A percentile compares a stretch with the other conserved stretches of the same genome.
These are phyloP conservation scores for Gymnothorax reevesii DNA, from an alignment of 2,797 vertebrate genomes.

Conservation along the genomic window DNA sequence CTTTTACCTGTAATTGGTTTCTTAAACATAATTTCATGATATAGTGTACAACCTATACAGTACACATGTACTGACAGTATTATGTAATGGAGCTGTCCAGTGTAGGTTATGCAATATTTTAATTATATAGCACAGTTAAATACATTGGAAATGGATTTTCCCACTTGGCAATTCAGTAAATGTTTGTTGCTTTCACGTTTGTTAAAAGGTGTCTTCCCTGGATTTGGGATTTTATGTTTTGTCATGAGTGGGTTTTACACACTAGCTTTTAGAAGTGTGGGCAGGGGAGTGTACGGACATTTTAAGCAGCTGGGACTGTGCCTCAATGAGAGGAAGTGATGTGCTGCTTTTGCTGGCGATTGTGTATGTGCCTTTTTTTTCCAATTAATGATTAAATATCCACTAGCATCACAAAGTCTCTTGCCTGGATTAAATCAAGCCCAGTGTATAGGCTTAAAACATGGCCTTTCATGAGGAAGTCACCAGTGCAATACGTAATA, in stretches of 20 bases:
- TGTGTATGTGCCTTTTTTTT: too few relatives aligned
- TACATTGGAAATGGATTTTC: not conserved
- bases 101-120: too few relatives aligned
- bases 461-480: too few relatives aligned
- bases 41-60: not conserved
- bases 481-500: too few relatives aligned
- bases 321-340: too few relatives aligned
- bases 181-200: not conserved
- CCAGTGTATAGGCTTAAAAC: too few relatives aligned
- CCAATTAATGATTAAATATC: too few relatives aligned
- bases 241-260: not conserved
- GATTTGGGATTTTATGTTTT: slow-evolving; percentile 1
- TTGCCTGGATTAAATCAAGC: too few relatives aligned
- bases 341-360: too few relatives aligned
- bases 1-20: not conserved
- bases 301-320: too few relatives aligned
- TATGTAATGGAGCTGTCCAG: not conserved
- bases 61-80: not conserved
- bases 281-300: too few relatives aligned
- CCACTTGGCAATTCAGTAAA: not conserved
- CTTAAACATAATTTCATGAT: not conserved
- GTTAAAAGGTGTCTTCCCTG: not conserved
- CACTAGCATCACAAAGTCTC: too few relatives aligned
- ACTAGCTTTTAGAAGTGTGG: slow-evolving; percentile 12
- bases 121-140: not conserved